Base-by-base conservation (phyloP, 1,140 invertebrate species). In the Mya arenaria region DNA sequence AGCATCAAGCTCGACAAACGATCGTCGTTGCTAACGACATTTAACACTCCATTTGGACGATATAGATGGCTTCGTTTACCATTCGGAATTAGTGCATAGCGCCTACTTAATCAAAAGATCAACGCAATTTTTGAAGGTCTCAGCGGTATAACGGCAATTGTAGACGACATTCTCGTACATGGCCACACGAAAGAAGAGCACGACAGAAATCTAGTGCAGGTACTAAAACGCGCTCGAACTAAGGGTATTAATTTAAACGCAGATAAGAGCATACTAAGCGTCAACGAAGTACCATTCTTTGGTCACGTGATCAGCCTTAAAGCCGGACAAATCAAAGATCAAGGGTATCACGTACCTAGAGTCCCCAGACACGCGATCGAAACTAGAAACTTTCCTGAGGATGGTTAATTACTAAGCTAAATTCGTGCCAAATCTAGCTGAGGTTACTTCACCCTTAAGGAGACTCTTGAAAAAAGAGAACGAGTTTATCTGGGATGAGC, bases 141-240 rank as follows among this genome's bases (percentile, higher is more conserved):
- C 28, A n/a, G 77, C 32, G 89, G 92, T 34, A 85, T 92, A n/a
- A 84, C 83, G 25, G 81, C 89, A 1, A 90, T 90, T 62, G 85
- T 90, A 19, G 92, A 93, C 82, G 92, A 93, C 71, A 86, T 91
- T 36, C 52, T 92, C 8, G 71, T 93, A 8, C 87, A 62, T 68
- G 92, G 88, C 1, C 8, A 48, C 30, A 83, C 63, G 4, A 13
- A 62, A 1, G 32, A 34, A 19, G 77, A 85, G 25, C 84, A 88
- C 36, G 82, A 88, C 71, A 23, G 10, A 6, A 86, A 86, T 36
- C 32, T 88, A 17, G 36, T 0, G 75, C 28, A 0, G 37, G 74
- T 1, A 28, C 87, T 32, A n/a, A 37, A 82, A 19, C 13, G 52
- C 39, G 72, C 79, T 0, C 23, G 71, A 68, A 32, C 84, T 65